Conservation (phyloP, 2,888 invertebrate genomes). For the Zaprionus obscuricornis region DNA sequence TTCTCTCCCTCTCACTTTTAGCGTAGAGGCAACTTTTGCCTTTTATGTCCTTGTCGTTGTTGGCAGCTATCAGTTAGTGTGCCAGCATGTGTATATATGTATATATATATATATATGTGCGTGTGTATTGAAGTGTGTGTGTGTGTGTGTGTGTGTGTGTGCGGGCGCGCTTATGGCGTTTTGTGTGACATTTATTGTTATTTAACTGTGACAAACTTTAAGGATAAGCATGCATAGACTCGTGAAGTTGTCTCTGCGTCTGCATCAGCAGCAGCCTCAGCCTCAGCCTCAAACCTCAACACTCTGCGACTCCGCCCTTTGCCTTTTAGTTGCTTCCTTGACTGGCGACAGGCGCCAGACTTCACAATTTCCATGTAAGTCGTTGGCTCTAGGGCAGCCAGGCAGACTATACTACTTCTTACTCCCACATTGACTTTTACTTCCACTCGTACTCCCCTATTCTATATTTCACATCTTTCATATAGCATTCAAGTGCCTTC, state of each 20-base stretch:
- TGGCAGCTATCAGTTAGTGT: slow-evolving; percentile 53
- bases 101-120: slow-evolving; percentile 8
- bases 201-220: slow-evolving; percentile 78
- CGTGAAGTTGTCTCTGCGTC: slow-evolving; percentile 41
- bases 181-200: slow-evolving; percentile 79
- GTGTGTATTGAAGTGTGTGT: slow-evolving; percentile 6
- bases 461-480: too few relatives aligned
- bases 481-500: too few relatives aligned
- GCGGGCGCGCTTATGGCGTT: slow-evolving; percentile 71
- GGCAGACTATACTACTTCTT: too few relatives aligned
- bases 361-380: slow-evolving; percentile 44
- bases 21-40: slow-evolving; percentile 61
- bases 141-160: slow-evolving; percentile 25
- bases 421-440: too few relatives aligned
- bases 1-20: background rate
- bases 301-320: too few relatives aligned
- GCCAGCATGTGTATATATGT: slow-evolving; percentile 5
- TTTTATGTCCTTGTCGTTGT: slow-evolving; percentile 64
- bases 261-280: slow-evolving; percentile 13
- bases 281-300: too few relatives aligned
- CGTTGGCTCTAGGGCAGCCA: background rate
- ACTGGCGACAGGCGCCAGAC: slow-evolving; percentile 44
- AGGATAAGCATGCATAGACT: slow-evolving; percentile 67
- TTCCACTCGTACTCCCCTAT: background rate
- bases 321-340: background rate